Percentiles rank a stretch among this genome's conserved stretches.
phyloP scores from a whole-genome alignment of 2,797 vertebrate species.

The Sebastiscus albofasciatus region DNA sequence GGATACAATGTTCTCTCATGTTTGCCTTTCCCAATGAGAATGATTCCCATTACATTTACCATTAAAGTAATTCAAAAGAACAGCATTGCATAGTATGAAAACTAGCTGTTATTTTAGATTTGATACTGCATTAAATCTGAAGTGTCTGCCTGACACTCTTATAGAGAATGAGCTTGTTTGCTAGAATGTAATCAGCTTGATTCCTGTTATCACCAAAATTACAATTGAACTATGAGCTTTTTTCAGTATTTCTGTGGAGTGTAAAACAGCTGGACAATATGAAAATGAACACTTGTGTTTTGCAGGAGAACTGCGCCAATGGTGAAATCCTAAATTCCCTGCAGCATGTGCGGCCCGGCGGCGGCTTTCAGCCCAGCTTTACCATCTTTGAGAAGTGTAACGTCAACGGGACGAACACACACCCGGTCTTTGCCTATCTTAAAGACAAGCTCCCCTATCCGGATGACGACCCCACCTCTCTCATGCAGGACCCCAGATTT shows the following conservation, averaged over 20 bases:
- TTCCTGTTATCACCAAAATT: neutral
- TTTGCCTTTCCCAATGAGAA: neutral
- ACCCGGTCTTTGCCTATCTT: slow-evolving; percentile 95
- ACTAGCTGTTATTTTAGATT: neutral
- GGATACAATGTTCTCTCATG: neutral
- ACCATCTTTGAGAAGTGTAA: slow-evolving; percentile 93
- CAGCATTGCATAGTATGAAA: neutral
- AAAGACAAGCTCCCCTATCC: slow-evolving; percentile 95
- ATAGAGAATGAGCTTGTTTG: neutral
- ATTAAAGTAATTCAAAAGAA: neutral
- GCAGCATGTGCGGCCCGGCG: slow-evolving; percentile 91
- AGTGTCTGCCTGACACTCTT: neutral
- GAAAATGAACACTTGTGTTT: slow-evolving; percentile 10
- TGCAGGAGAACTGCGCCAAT: slow-evolving; percentile 92
- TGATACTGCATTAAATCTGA: neutral
- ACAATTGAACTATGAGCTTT: neutral
- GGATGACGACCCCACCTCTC: slow-evolving; percentile 85
- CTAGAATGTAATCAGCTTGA: neutral
- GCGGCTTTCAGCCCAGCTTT: slow-evolving; percentile 91
- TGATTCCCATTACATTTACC: neutral
- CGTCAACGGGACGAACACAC: slow-evolving; percentile 91
- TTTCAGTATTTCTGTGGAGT: neutral
- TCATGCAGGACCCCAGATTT: slow-evolving; percentile 90
- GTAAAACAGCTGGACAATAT: neutral
- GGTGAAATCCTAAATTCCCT: slow-evolving; percentile 92